These are phyloP conservation scores for Felis chaus DNA, from an alignment of 2,113 vertebrate species.

Conservation along the genomic window DNA sequence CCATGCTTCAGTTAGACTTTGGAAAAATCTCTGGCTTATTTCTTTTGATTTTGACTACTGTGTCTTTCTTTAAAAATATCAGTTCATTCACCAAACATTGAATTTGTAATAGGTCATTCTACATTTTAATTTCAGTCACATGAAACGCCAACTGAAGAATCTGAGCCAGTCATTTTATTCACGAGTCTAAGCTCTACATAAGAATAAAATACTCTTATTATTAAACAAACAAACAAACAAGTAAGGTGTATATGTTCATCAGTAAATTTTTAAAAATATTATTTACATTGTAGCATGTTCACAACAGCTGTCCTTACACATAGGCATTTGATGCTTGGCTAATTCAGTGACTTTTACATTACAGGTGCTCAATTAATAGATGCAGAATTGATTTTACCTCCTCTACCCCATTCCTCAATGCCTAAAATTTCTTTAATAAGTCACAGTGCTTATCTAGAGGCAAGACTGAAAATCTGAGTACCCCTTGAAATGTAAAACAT, in stretches of 20 bases:
- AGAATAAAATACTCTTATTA: background rate
- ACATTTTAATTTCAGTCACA: slow-evolving; percentile 31
- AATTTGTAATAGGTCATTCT: background rate
- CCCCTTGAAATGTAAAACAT: background rate
- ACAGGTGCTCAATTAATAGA: background rate
- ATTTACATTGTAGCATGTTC: background rate
- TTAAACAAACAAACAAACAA: background rate
- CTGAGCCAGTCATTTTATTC: background rate
- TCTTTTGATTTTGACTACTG: slow-evolving; percentile 24
- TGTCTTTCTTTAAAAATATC: slow-evolving; percentile 29
- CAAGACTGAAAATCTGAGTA: slow-evolving; percentile 16
- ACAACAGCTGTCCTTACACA: background rate
- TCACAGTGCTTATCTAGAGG: background rate
- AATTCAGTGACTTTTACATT: background rate
- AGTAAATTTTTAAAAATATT: background rate
- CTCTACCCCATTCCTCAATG: background rate
- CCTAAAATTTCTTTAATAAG: slow-evolving; percentile 26
- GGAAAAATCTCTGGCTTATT: slow-evolving; percentile 33
- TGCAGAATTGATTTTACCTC: background rate
- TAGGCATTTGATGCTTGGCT: background rate
- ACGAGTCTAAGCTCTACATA: background rate
- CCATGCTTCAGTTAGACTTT: background rate
- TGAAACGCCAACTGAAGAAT: background rate
- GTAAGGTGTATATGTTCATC: background rate
- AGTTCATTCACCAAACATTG: background rate